Percentiles rank a stretch among this genome's conserved stretches.
phyloP scores from a whole-genome alignment of 1,140 invertebrate genomes.

The Elysia chlorotica region DNA sequence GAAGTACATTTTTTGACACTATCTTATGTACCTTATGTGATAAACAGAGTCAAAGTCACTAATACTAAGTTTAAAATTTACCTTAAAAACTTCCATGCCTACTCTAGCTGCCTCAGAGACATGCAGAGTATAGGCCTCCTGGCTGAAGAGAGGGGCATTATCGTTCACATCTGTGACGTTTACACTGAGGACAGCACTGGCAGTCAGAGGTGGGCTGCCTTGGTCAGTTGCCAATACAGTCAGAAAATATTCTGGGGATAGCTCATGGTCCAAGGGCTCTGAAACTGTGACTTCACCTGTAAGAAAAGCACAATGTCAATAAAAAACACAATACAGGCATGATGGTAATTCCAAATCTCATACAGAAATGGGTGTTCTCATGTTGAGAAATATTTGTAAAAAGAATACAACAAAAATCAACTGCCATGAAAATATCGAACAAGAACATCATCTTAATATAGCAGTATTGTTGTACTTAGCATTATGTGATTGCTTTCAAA shows the following conservation, averaged over 20 bases:
- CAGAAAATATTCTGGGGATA: conserved; percentile 82
- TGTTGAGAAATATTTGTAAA: neutral
- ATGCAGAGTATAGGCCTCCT: conserved; percentile 62
- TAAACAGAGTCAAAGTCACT: too few relatives aligned
- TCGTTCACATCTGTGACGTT: conserved; percentile 92
- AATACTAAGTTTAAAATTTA: too few relatives aligned
- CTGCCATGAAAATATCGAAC: neutral
- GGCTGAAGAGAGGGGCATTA: conserved; percentile 79
- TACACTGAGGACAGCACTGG: conserved; percentile 80
- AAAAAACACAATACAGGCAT: too few relatives aligned
- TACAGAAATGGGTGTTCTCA: neutral
- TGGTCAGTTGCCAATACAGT: conserved; percentile 89
- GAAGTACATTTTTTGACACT: too few relatives aligned
- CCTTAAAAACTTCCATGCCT: conserved; percentile 65
- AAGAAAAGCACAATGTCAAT: conserved; percentile 10
- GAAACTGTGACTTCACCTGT: conserved; percentile 75
- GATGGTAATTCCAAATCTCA: neutral
- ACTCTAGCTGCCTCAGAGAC: conserved; percentile 36
- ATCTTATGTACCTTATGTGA: too few relatives aligned
- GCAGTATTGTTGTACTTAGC: too few relatives aligned
- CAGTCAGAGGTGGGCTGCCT: conserved; percentile 60
- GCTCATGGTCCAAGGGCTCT: conserved; percentile 76
- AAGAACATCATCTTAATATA: neutral
- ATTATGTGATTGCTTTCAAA: too few relatives aligned
- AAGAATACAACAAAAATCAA: too few relatives aligned